Conservation (phyloP, 1,140 invertebrate species). For the Heliconius eleuchia region DNA sequence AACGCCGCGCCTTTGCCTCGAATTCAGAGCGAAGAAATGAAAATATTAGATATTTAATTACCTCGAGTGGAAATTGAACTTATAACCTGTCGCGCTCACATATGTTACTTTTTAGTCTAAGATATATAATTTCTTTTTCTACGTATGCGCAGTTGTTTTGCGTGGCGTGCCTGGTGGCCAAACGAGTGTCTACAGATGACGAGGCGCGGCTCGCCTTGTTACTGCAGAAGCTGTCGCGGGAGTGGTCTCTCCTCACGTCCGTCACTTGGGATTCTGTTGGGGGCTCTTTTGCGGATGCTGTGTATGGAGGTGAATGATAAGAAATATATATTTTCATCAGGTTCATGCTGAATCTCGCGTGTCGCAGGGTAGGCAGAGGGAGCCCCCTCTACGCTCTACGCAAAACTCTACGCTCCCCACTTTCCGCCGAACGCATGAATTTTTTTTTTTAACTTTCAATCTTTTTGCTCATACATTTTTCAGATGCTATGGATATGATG, state of each 20-base stretch:
- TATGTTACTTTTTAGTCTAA: not conserved
- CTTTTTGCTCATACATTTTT: too few relatives aligned
- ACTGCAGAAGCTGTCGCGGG: conserved; percentile 86
- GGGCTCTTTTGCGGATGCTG: conserved; percentile 83
- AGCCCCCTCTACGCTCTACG: too few relatives aligned
- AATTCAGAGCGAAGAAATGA: too few relatives aligned
- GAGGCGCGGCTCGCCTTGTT: conserved; percentile 84
- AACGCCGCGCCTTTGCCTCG: too few relatives aligned
- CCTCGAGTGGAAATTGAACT: not conserved
- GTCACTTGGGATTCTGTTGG: conserved; percentile 86
- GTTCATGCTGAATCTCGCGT: too few relatives aligned
- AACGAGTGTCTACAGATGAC: conserved; percentile 87
- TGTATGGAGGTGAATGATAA: conserved; percentile 80
- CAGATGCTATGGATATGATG: too few relatives aligned
- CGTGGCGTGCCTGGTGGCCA: conserved; percentile 85
- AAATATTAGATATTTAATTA: too few relatives aligned
- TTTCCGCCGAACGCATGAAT: too few relatives aligned
- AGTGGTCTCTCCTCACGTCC: conserved; percentile 88
- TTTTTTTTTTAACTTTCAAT: too few relatives aligned
- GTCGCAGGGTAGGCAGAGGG: too few relatives aligned
- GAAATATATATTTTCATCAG: not conserved
- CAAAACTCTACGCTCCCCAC: too few relatives aligned
- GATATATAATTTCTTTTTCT: not conserved
- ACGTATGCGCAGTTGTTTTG: conserved; percentile 82
- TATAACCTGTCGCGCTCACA: not conserved